Evolutionary conservation across 2,797 vertebrate species (phyloP), one percentile per base, ranked within the genome.

Genomic region (Cirrhinus molitorella): DNA sequence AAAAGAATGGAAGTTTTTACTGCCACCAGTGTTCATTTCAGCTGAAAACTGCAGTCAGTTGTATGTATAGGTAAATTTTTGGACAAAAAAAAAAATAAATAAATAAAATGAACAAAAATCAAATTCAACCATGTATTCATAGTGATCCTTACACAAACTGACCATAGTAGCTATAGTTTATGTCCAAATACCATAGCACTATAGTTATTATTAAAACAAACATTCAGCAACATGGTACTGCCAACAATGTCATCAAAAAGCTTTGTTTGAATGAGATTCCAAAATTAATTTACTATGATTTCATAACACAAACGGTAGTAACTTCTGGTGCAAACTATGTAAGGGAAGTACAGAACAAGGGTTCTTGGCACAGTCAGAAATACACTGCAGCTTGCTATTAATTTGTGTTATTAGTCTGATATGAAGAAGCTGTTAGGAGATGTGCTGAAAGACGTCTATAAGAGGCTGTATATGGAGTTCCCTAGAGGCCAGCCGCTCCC

Each of bases 381-480:
- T 31, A 45, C 63, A 85, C 83, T 79, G 75, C 17, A 66, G 31
- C 28, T 28, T 65, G 28, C 31, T 25, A 51, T 55, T 75, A 51
- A 65, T 66, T 65, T 53, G 59, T 43, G 47, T 34, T 57, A 85
- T 85, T 83, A 55, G 59, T 75, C 37, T 79, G 21, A 45, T 63
- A 79, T 79, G 21, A 16, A 73, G 82, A 76, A 83, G 57, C 59
- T 59, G 28, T 80, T 82, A 85, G 83, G 83, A 82, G 59, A 83
- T 78, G 81, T 85, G 87, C 63, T 88, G 87, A 87, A 88, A 88
- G 81, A 83, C 73, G 67, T 53, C 67, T 78, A 83, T 85, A 66
- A 66, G 67, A 79, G 72, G 43, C 83, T 70, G 21, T 51, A 34
- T 55, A 85, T 19, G 34, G 65, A 80, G 78, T 70, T 85, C 83